A percentile compares a stretch with the other conserved stretches of the same genome.
Conservation (phyloP, 53 echinoderm and acorn worm genomes). For the Luidia sarsii region DNA sequence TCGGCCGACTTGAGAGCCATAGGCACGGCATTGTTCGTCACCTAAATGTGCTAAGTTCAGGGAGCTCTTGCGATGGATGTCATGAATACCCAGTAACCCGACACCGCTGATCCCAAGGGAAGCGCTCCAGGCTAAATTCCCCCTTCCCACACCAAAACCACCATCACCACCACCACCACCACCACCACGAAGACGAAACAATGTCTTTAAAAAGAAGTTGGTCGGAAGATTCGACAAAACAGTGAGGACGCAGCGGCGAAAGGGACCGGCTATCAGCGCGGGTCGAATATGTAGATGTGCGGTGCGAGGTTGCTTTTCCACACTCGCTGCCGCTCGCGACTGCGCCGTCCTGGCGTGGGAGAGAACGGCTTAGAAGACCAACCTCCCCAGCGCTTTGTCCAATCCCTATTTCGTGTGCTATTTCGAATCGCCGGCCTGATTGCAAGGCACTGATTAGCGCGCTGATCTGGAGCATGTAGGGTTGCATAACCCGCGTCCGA, state of each 20-base stretch:
- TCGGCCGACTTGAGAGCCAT: slow-evolving; percentile 11
- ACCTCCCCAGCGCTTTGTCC: not conserved
- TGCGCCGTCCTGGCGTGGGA: not conserved
- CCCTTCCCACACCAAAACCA: slow-evolving; percentile 25
- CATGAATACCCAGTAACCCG: slow-evolving; percentile 43
- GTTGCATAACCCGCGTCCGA: slow-evolving; percentile 30
- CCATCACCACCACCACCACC: too few species aligned
- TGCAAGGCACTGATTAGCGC: slow-evolving; percentile 14
- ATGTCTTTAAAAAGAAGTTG: too few species aligned
- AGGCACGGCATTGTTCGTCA: slow-evolving; percentile 33
- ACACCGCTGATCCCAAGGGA: slow-evolving; percentile 5
- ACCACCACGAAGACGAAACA: too few species aligned
- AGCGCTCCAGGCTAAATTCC: slow-evolving; percentile 12
- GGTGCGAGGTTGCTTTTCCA: too few species aligned
- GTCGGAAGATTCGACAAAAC: too few species aligned
- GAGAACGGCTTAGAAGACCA: not conserved
- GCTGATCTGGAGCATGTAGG: slow-evolving; percentile 33
- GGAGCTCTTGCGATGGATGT: slow-evolving; percentile 22
- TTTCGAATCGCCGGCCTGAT: slow-evolving; percentile 5
- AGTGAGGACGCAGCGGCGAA: too few species aligned
- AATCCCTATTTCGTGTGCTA: slow-evolving; percentile 29
- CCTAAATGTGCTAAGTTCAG: slow-evolving; percentile 48
- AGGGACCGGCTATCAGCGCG: not conserved
- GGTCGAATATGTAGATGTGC: slow-evolving; percentile 1
- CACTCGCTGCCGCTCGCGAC: slow-evolving; percentile 7